Conservation (phyloP, 1,140 invertebrate species). For the Heliothis virescens region DNA sequence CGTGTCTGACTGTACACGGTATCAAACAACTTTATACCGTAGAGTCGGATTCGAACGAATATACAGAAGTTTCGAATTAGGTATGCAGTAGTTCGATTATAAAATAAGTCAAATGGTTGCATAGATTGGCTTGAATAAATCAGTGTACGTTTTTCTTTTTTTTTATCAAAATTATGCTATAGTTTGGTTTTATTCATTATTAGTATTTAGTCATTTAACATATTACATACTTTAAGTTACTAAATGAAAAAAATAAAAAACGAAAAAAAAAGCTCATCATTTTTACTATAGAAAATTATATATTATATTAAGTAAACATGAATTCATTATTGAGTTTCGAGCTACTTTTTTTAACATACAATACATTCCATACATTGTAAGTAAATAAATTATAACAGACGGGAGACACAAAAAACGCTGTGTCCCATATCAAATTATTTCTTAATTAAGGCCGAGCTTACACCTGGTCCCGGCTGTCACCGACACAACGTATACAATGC, state of each 20-base stretch:
- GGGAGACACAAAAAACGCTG: constrained; percentile 32
- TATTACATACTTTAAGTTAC: too few relatives aligned
- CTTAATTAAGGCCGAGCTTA: constrained; percentile 40
- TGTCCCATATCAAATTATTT: constrained; percentile 44
- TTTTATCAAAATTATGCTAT: too few relatives aligned
- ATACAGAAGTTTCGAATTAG: constrained; percentile 1
- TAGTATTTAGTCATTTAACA: too few relatives aligned
- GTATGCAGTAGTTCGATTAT: not conserved
- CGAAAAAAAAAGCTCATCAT: too few relatives aligned
- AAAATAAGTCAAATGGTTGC: not conserved
- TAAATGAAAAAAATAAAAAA: too few relatives aligned
- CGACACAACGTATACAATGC: not conserved
- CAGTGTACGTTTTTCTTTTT: too few relatives aligned
- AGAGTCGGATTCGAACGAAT: not conserved
- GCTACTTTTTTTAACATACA: not conserved
- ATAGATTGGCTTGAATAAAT: not conserved
- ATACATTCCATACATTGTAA: not conserved
- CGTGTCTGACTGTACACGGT: constrained; percentile 15
- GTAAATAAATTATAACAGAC: constrained; percentile 23
- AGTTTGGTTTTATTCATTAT: too few relatives aligned
- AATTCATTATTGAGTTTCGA: not conserved
- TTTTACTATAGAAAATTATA: too few relatives aligned
- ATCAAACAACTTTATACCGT: constrained; percentile 1
- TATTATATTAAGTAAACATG: too few relatives aligned
- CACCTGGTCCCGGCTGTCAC: constrained; percentile 50